phyloP scores from a whole-genome alignment of 2,113 vertebrate genomes.

The Pardalotus punctatus region DNA sequence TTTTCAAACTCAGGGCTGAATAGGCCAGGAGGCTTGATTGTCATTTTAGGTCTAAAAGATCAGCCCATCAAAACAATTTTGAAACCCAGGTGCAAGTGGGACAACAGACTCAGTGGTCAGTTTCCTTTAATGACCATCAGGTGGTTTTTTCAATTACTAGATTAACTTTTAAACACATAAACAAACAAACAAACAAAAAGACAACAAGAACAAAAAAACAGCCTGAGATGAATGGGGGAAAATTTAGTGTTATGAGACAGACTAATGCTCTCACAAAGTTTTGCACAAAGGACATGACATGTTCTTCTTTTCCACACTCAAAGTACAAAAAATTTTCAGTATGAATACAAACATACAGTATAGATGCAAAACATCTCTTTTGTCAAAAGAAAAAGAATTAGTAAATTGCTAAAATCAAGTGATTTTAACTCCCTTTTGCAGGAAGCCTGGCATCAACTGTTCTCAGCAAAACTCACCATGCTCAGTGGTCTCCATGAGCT shows the following conservation, averaged over 20 bases:
- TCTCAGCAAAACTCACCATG: neutral
- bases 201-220: neutral
- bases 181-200: neutral
- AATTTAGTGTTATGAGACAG: neutral
- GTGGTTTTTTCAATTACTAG: neutral
- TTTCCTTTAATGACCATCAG: neutral
- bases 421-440: neutral
- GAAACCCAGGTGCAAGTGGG: neutral
- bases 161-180: neutral
- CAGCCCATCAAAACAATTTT: neutral
- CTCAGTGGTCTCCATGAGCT: neutral
- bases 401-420: neutral
- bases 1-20: neutral
- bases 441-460: neutral
- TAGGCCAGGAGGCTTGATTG: neutral
- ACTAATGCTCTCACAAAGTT: neutral
- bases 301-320: neutral
- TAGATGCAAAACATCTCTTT: neutral
- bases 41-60: neutral
- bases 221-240: neutral
- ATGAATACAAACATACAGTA: neutral
- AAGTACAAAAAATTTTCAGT: neutral
- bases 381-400: neutral
- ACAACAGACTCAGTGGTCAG: neutral
- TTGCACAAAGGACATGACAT: neutral